These are phyloP conservation scores for Epinotia bilunana DNA, from an alignment of 2,888 invertebrate species.

Conservation along the genomic window DNA sequence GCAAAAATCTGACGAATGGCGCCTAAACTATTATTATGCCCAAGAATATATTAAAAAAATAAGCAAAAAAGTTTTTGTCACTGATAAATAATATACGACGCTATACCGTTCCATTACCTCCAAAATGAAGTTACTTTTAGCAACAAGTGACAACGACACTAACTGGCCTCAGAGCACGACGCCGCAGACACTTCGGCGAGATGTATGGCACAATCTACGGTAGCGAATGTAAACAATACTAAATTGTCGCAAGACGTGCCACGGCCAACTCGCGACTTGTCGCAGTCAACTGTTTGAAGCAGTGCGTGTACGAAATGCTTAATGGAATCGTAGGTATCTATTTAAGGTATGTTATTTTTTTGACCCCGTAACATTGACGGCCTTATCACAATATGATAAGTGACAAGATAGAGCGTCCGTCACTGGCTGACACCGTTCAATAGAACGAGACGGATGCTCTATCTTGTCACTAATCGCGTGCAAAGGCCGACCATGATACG, in stretches of 20 bases:
- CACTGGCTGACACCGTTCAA: too few relatives aligned
- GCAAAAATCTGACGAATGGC: too few relatives aligned
- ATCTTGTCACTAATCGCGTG: too few relatives aligned
- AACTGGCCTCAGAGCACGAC: conserved; percentile 25
- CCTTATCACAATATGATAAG: too few relatives aligned
- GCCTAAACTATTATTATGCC: neutral
- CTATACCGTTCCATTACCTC: neutral
- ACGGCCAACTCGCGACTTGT: conserved; percentile 43
- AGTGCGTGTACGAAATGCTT: neutral
- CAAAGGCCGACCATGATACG: too few relatives aligned
- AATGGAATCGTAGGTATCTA: neutral
- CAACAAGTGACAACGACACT: conserved; percentile 39
- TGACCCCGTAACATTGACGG: too few relatives aligned
- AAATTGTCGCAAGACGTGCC: conserved; percentile 44
- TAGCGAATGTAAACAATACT: conserved; percentile 44
- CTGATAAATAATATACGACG: neutral
- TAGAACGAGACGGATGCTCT: too few relatives aligned
- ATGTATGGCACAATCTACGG: conserved; percentile 43
- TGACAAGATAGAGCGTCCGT: too few relatives aligned
- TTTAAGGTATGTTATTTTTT: too few relatives aligned
- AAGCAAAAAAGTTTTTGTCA: neutral
- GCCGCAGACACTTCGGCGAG: conserved; percentile 29
- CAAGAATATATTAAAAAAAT: neutral
- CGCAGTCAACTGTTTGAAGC: conserved; percentile 10
- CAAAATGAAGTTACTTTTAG: conserved; percentile 6